A percentile compares a stretch with the other conserved stretches of the same genome.
These are phyloP conservation scores for Nomada hirtipes DNA, from an alignment of 2,888 invertebrate species.

Conservation along the genomic window DNA sequence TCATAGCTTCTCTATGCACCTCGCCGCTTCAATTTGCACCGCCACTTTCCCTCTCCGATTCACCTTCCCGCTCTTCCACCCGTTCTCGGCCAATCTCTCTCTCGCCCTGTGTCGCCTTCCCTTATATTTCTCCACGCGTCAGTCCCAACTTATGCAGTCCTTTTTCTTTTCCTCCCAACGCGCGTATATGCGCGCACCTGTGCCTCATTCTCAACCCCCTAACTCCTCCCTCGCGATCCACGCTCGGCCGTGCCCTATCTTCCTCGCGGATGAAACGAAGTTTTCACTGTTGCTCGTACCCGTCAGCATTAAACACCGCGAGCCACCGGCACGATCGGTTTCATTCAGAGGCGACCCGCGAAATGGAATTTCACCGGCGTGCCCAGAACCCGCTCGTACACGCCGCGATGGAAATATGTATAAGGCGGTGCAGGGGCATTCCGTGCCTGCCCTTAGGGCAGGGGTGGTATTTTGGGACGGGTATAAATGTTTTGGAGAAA, in stretches of 20 bases:
- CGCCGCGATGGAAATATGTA: constrained; percentile 1
- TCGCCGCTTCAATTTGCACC: constrained; percentile 24
- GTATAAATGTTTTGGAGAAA: too few species aligned
- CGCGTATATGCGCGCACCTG: background rate
- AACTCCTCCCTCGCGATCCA: background rate
- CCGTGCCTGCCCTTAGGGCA: too few species aligned
- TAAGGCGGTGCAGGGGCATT: constrained; percentile 1
- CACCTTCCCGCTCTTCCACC: background rate
- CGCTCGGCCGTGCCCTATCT: constrained; percentile 14
- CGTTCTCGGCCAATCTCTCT: background rate
- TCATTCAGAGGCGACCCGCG: constrained; percentile 11
- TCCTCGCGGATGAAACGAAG: constrained; percentile 25
- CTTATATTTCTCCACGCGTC: constrained; percentile 1
- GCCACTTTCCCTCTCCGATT: constrained; percentile 41
- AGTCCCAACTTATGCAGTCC: constrained; percentile 19
- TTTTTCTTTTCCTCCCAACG: background rate
- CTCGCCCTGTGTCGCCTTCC: background rate
- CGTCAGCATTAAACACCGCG: constrained; percentile 51
- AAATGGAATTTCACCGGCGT: constrained; percentile 27
- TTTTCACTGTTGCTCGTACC: constrained; percentile 37
- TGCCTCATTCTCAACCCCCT: constrained; percentile 8
- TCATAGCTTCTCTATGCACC: constrained; percentile 6
- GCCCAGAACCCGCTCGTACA: background rate
- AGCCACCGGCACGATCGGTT: constrained; percentile 13
- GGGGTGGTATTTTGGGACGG: too few species aligned